Percentiles rank a stretch among this genome's conserved stretches.
Evolutionary conservation across 2,113 vertebrate genomes (phyloP).

Genomic region (Elachura formosa): DNA sequence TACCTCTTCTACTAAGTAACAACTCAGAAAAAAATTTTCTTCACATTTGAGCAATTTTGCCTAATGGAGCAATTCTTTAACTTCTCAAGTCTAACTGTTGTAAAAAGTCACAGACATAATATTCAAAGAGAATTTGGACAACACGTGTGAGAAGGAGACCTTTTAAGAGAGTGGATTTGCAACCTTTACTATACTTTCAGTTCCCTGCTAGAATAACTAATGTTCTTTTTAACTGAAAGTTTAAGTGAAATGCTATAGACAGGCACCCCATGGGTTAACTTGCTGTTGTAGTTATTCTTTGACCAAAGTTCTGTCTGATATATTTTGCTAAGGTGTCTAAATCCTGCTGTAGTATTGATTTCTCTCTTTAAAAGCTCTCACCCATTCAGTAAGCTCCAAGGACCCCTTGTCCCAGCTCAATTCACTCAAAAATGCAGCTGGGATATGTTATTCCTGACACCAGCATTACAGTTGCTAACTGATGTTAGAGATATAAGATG

Average conservation of each 20-base stretch:
- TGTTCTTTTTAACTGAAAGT: not conserved
- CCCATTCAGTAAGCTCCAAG: constrained; percentile 61
- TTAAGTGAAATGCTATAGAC: not conserved
- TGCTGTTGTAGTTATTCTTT: constrained; percentile 47
- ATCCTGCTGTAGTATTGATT: constrained; percentile 66
- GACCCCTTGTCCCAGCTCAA: constrained; percentile 54
- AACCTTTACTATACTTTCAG: not conserved
- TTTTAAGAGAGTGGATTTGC: not conserved
- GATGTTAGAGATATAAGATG: constrained; percentile 12
- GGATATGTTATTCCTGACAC: constrained; percentile 37
- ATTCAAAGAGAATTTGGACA: not conserved
- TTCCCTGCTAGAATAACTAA: not conserved
- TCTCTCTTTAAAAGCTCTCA: constrained; percentile 56
- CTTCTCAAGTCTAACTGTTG: not conserved
- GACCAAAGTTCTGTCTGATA: constrained; percentile 59
- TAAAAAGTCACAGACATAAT: not conserved
- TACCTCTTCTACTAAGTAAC: not conserved
- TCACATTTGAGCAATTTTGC: not conserved
- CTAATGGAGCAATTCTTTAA: not conserved
- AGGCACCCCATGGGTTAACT: constrained; percentile 36
- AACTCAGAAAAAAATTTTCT: not conserved
- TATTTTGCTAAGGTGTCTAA: constrained; percentile 70
- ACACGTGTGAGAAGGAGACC: not conserved
- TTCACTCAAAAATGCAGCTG: constrained; percentile 46
- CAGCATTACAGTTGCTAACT: not conserved